Evolutionary conservation across 2,113 vertebrate species (phyloP), one percentile per base, ranked within the genome.

Genomic region (Glareola pratincola): DNA sequence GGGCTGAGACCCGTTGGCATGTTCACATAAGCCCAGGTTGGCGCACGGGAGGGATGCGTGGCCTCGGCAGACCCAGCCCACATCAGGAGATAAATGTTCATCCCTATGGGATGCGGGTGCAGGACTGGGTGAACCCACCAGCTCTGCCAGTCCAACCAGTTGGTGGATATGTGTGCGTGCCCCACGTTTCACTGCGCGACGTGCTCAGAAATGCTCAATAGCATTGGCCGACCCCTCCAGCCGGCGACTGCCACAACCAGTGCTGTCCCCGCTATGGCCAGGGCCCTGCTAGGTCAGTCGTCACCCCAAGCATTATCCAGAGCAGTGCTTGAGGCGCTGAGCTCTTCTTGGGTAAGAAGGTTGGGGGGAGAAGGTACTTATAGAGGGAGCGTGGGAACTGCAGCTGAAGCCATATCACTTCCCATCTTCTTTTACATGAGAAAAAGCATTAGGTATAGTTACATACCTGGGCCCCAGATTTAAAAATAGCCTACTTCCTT

Each of bases 401-500:
- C 68, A 39, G 47, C 37, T 30, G 29, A 62, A 9, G 10, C 54
- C 1, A 3, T 34, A 41, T 56, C 75, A 51, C 51, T 90, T 96
- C 95, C 82, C 92, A 73, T 74, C 39, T 82, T 56, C 20, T 67
- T 47, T 18, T 27, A 53, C 60, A 21, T 4, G 48, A 89, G 59
- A 82, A 95, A 80, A 84, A 75, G 17, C 51, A 37, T 54, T 36
- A 64, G 91, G 88, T 94, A 71, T 4, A 43, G 68, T 53, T 91
- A 68, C 30, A 39, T 93, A 95, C 85, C 94, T 96, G 96, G 90
- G 64, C 51, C 91, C 37, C 95, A 62, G 72, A 51, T 50, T 91
- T 87, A 92, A 96, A 96, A 97, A 96, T 91, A 96, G 54, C 83
- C 80, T 63, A 21, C 79, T 94, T 97, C 96, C 96, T 96, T 96